These are phyloP conservation scores for Prinia subflava DNA, from an alignment of 2,113 vertebrate genomes.

Conservation along the genomic window DNA sequence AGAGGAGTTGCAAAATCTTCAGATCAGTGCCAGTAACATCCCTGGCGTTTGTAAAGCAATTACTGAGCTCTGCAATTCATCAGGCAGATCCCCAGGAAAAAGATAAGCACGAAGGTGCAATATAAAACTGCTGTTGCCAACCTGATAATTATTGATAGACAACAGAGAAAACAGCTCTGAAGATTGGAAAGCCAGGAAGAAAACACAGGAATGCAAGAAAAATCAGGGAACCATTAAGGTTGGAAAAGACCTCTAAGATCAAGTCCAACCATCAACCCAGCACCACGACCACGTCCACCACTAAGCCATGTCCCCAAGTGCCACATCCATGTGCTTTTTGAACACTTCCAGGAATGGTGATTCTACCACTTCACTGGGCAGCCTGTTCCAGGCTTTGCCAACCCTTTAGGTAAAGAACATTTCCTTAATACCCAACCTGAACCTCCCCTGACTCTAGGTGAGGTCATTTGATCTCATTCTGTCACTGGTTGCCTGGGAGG, in stretches of 20 bases:
- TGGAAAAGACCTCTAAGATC: neutral
- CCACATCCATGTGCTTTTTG: fast-evolving
- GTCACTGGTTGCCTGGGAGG: neutral
- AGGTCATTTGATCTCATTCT: neutral
- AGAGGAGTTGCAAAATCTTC: neutral
- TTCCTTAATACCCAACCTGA: neutral
- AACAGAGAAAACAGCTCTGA: neutral
- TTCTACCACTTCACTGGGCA: neutral
- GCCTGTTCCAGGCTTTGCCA: neutral
- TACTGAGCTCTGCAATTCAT: conserved; percentile 2
- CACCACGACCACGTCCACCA: neutral
- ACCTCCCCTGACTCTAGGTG: too few species aligned
- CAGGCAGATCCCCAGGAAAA: neutral
- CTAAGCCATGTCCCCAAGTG: neutral
- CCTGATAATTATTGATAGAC: neutral
- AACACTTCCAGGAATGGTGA: neutral
- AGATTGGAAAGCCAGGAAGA: neutral
- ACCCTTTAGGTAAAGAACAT: neutral
- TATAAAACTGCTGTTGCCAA: neutral
- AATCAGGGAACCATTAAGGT: neutral
- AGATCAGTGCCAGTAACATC: neutral
- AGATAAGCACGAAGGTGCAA: neutral
- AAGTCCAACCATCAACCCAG: neutral
- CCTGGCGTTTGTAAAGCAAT: neutral
- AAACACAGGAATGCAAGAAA: neutral